Percentiles rank a stretch among this genome's conserved stretches.
Evolutionary conservation across 2,113 vertebrate genomes (phyloP).

Genomic region (Tragulus kanchil): DNA sequence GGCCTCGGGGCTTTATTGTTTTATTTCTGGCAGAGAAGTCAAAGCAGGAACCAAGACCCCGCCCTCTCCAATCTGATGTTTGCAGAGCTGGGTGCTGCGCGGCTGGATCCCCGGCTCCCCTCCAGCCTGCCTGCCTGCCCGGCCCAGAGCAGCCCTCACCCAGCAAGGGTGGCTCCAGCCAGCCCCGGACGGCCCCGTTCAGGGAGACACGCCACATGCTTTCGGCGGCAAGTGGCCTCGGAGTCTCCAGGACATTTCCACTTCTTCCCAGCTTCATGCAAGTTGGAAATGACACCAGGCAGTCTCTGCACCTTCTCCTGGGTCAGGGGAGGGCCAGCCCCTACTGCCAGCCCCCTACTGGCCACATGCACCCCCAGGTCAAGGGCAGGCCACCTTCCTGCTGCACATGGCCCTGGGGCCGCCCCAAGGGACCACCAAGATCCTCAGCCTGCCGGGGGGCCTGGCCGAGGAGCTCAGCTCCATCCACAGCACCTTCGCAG

Average conservation of each 20-base stretch:
- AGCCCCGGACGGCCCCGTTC: neutral
- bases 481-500: neutral
- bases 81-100: neutral
- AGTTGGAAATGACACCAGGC: slow-evolving; percentile 25
- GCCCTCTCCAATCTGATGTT: neutral
- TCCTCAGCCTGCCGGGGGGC: neutral
- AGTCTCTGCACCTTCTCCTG: neutral
- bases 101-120: neutral
- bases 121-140: neutral
- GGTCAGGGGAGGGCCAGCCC: neutral
- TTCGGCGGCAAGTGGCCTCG: neutral
- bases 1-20: slow-evolving; percentile 60
- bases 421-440: neutral
- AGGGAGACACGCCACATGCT: rapidly evolving
- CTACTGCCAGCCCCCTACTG: neutral
- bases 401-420: neutral
- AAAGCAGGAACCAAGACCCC: neutral
- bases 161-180: neutral
- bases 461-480: neutral
- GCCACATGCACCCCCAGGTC: neutral
- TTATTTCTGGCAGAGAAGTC: slow-evolving; percentile 47
- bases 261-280: neutral
- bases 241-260: neutral
- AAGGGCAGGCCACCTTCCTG: neutral
- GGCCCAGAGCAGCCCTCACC: neutral